Evolutionary conservation across 2,797 vertebrate species (phyloP), one percentile per base, ranked within the genome.

Genomic region (Danio kyathit): DNA sequence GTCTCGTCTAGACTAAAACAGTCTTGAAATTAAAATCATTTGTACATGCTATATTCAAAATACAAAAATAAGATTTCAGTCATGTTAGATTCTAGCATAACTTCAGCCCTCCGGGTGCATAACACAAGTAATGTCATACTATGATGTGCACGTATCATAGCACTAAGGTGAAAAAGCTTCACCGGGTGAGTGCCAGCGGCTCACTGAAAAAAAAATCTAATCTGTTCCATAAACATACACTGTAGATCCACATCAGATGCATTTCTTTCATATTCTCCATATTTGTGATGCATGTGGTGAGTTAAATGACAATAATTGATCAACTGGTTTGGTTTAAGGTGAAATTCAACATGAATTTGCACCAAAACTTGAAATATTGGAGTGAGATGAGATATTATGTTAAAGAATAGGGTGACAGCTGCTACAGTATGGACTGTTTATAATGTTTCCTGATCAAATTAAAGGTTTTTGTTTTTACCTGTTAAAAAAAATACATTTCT

Each of bases 31-130:
- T 88, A 82, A 29, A 79, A 91, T 88, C 74, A 83, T 91, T 89
- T 79, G 88, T 80, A 80, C 79, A 80, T 80, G 79, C 79, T 80
- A 56, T 29, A 29, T 86, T 81, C 81, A 75, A 61, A 73, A 79
- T 73, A 74, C 41, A 73, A 82, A 78, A 78, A 80, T 82, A 72
- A 87, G 82, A 76, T 83, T 76, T 83, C 86, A 86, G 90, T 89
- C 89, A 91, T 90, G 90, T 87, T 89, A 88, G 86, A 84, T 74
- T 80, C 85, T 89, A 87, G 89, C 78, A 80, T 80, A 80, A 80
- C 79, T 80, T 74, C 70, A 80, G 79, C 79, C 79, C 79, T 80
- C 69, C 70, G 21, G 67, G 61, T 80, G 79, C 70, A 80, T 80
- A 74, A 80, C 60, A 79, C 2, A 21, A 72, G 61, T 65, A 74